Evolutionary conservation across 2,888 invertebrate genomes (phyloP).

Genomic region (Idaea aversata): DNA sequence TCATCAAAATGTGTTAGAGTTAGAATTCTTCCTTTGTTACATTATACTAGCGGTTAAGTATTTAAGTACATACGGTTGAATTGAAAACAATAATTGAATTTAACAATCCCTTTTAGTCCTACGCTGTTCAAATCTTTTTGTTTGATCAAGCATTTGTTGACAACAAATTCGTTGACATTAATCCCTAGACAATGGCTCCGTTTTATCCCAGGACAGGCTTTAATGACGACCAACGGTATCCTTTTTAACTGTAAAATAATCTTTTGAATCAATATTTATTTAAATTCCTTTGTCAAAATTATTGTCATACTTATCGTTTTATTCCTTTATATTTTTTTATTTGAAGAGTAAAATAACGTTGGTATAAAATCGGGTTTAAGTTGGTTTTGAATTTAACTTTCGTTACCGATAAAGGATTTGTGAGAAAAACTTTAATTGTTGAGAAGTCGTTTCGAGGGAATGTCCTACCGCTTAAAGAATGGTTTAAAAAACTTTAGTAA

Average conservation of each 20-base stretch:
- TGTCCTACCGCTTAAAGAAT: slow-evolving; percentile 38
- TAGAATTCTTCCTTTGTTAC: slow-evolving; percentile 37
- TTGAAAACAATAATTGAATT: slow-evolving; percentile 56
- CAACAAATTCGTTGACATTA: slow-evolving; percentile 78
- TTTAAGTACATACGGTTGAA: slow-evolving; percentile 55
- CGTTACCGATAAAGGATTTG: slow-evolving; percentile 18
- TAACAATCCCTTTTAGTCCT: slow-evolving; percentile 55
- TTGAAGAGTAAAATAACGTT: background rate
- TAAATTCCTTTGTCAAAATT: slow-evolving; percentile 54
- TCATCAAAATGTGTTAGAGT: slow-evolving; percentile 28
- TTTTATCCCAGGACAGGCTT: slow-evolving; percentile 58
- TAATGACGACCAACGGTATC: slow-evolving; percentile 59
- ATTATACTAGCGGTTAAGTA: slow-evolving; percentile 51
- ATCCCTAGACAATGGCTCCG: slow-evolving; percentile 74
- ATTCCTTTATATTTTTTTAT: background rate
- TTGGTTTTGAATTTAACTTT: slow-evolving; percentile 18
- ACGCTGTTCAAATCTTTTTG: slow-evolving; percentile 68
- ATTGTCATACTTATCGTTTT: slow-evolving; percentile 22
- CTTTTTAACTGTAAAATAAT: slow-evolving; percentile 57
- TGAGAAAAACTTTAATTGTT: slow-evolving; percentile 45
- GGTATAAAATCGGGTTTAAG: background rate
- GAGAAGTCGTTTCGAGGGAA: slow-evolving; percentile 36
- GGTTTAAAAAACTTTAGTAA: slow-evolving; percentile 47
- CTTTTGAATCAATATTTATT: slow-evolving; percentile 62
- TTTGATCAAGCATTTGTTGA: slow-evolving; percentile 78